A percentile compares a stretch with the other conserved stretches of the same genome.
phyloP scores from a whole-genome alignment of 1,140 invertebrate genomes.

The Bombus impatiens region DNA sequence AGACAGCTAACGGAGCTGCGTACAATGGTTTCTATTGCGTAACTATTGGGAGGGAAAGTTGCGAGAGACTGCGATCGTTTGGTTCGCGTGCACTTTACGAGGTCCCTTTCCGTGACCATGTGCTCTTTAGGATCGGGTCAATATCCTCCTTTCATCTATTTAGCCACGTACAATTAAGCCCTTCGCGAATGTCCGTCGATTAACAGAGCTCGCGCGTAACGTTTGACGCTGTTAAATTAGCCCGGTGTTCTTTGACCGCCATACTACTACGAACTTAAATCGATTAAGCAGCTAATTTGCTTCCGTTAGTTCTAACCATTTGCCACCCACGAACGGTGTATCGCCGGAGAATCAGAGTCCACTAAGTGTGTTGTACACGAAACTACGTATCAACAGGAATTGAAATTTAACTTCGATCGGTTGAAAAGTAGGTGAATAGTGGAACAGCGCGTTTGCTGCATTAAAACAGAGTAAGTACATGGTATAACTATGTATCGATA shows the following conservation, averaged over 20 bases:
- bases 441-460: background rate
- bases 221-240: conserved; percentile 29
- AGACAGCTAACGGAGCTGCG: conserved; percentile 44
- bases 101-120: conserved; percentile 69
- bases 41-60: conserved; percentile 61
- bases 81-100: conserved; percentile 66
- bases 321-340: background rate
- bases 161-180: conserved; percentile 58
- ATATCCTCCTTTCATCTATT: conserved; percentile 67
- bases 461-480: background rate
- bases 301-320: conserved; percentile 9
- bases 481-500: background rate
- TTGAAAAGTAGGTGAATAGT: background rate
- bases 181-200: conserved; percentile 58
- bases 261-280: background rate
- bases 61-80: conserved; percentile 51
- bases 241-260: conserved; percentile 30
- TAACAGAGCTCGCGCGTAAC: conserved; percentile 38
- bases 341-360: background rate
- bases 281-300: conserved; percentile 40
- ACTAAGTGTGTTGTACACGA: background rate
- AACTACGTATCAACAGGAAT: background rate
- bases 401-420: background rate
- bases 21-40: conserved; percentile 64
- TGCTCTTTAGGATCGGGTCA: conserved; percentile 66